These are phyloP conservation scores for Pao palembangensis DNA, from an alignment of 2,113 vertebrate genomes.

Conservation along the genomic window DNA sequence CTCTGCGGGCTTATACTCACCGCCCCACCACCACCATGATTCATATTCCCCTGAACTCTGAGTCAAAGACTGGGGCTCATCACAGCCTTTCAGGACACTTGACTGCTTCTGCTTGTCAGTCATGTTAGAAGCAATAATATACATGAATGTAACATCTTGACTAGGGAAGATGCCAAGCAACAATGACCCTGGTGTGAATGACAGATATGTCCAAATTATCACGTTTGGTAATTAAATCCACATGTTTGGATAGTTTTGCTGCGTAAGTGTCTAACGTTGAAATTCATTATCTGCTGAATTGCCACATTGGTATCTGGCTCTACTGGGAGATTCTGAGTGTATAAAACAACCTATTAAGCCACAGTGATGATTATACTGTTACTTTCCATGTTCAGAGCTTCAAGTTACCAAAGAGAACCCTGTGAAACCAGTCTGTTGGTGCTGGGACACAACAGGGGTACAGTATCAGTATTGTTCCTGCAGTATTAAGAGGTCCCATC, in stretches of 20 bases:
- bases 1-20: slow-evolving; percentile 35
- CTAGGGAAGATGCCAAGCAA: too few species aligned
- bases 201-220: background rate
- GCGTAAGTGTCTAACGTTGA: too few species aligned
- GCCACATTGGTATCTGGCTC: too few species aligned
- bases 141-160: too few species aligned
- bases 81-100: slow-evolving; percentile 12
- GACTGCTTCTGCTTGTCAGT: background rate
- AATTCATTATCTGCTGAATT: too few species aligned
- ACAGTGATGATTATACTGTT: slow-evolving; percentile 1
- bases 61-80: slow-evolving; percentile 17
- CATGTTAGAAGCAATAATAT: background rate
- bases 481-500: slow-evolving; percentile 55
- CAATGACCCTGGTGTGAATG: too few species aligned
- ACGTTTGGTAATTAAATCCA: background rate
- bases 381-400: slow-evolving; percentile 14
- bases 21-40: slow-evolving; percentile 46
- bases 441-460: slow-evolving; percentile 32
- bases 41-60: slow-evolving; percentile 46
- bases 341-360: slow-evolving; percentile 4
- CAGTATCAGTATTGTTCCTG: slow-evolving; percentile 63
- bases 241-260: too few species aligned
- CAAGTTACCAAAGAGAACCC: slow-evolving; percentile 26
- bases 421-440: slow-evolving; percentile 19
- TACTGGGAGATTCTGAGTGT: background rate